Base-by-base conservation (phyloP, 2,797 vertebrate genomes). In the Vipera latastei region DNA sequence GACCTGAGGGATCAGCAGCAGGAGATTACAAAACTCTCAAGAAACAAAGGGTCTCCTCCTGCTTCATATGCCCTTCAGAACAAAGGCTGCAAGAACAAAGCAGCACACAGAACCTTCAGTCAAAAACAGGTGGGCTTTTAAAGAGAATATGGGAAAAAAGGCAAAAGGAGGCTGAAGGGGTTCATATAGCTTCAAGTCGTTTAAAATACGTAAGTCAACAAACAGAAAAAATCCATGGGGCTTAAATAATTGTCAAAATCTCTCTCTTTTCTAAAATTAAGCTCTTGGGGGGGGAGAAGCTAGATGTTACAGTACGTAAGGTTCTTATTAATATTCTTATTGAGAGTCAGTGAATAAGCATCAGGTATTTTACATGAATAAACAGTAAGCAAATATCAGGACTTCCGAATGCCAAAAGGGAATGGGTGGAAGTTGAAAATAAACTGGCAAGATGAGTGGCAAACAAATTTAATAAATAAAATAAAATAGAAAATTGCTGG, bases 1-100 rank as follows among this genome's bases (percentile, higher is more conserved):
- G 44, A 88, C 53, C 61, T 89, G 91, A 55, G 93, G 61, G 44
- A 91, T 51, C 22, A 89, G 60, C 87, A 89, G 90, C 26, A 57
- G 53, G 90, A 86, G 59, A 61, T 6, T 53, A 56, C 18, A 91
- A 91, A 63, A 59, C 65, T 89, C 57, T 89, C 48, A 2, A 85
- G 53, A 91, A 91, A 89, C 87, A 93, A 89, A 93, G 53, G 12
- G 63, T 51, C 9, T 56, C 53, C 3, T 86, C 61, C 73, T 69
- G 51, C 28, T 91, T 48, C 44, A 25, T 7, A 28, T 92, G 53
- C 53, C 28, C 48, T 83, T 93, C 32, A 83, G 73, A 89, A 91
- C 88, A 89, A 92, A 93, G 88, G 51, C 26, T 25, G 86, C 12
- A 38, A n/a, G 60, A 90, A 44, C 83, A 14, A 86, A 55, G 83